Percentiles rank a stretch among this genome's conserved stretches.
phyloP scores from a whole-genome alignment of 2,113 vertebrate species.

The Caloenas nicobarica region DNA sequence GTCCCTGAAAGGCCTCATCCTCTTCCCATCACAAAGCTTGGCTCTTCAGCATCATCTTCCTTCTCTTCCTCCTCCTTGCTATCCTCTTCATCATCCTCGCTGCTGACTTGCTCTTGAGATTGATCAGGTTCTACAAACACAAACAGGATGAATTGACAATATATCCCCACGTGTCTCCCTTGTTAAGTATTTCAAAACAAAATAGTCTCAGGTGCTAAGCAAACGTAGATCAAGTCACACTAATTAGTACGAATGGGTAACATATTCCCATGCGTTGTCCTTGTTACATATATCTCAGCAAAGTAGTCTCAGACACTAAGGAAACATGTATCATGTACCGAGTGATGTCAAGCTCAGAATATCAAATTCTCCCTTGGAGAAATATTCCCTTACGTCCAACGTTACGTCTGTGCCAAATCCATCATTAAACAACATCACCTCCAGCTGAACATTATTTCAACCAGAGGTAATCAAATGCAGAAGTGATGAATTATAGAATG shows the following conservation, averaged over 20 bases:
- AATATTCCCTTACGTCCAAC: not conserved
- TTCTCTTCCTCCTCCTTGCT: slow-evolving; percentile 73
- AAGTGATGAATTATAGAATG: not conserved
- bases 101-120: slow-evolving; percentile 63
- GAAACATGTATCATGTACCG: accelerated
- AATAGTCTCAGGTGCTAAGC: not conserved
- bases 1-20: slow-evolving; percentile 32
- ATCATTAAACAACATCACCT: not conserved
- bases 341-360: not conserved
- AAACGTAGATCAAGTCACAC: not conserved
- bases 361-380: not conserved
- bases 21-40: slow-evolving; percentile 73
- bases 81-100: slow-evolving; percentile 72
- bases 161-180: not conserved
- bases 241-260: not conserved
- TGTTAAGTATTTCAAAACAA: not conserved
- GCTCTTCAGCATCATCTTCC: slow-evolving; percentile 70
- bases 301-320: not conserved
- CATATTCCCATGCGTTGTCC: not conserved
- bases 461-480: not conserved
- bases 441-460: not conserved
- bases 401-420: not conserved
- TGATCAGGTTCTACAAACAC: slow-evolving; percentile 51
- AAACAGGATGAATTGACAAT: not conserved
- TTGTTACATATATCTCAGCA: not conserved